phyloP scores from a whole-genome alignment of 2,888 invertebrate genomes.

The Caradrina kadenii region DNA sequence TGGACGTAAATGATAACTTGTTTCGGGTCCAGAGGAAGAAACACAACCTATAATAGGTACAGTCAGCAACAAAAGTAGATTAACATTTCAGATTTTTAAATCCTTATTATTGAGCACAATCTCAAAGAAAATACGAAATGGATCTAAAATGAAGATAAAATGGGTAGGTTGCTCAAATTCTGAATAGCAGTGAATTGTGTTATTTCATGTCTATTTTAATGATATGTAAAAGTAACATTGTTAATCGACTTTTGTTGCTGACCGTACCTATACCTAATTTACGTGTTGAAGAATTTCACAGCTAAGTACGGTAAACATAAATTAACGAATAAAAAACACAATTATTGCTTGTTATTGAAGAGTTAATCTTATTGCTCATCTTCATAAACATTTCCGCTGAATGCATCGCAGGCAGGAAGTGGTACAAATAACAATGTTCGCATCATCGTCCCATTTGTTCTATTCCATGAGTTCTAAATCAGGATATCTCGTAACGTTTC shows the following conservation, averaged over 20 bases:
- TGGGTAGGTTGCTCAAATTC: no score
- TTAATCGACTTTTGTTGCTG: no score
- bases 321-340: slow-evolving; percentile 2
- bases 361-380: slow-evolving; percentile 9
- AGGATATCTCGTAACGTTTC: slow-evolving; percentile 49
- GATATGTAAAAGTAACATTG: no score
- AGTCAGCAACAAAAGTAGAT: no score
- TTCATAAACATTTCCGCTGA: slow-evolving; percentile 1
- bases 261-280: slow-evolving; percentile 22
- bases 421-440: slow-evolving; percentile 30
- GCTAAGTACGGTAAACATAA: background rate
- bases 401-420: slow-evolving; percentile 35
- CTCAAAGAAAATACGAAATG: no score
- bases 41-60: no score
- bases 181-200: no score
- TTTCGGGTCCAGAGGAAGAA: no score
- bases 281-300: slow-evolving; percentile 1
- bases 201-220: no score
- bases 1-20: background rate
- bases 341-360: background rate
- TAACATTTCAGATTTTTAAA: no score
- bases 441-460: slow-evolving; percentile 45
- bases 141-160: no score
- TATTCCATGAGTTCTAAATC: slow-evolving; percentile 45
- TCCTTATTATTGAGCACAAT: no score